A percentile compares a stretch with the other conserved stretches of the same genome.
Conservation (phyloP, 2,797 vertebrate genomes). For the Myotis planiceps region DNA sequence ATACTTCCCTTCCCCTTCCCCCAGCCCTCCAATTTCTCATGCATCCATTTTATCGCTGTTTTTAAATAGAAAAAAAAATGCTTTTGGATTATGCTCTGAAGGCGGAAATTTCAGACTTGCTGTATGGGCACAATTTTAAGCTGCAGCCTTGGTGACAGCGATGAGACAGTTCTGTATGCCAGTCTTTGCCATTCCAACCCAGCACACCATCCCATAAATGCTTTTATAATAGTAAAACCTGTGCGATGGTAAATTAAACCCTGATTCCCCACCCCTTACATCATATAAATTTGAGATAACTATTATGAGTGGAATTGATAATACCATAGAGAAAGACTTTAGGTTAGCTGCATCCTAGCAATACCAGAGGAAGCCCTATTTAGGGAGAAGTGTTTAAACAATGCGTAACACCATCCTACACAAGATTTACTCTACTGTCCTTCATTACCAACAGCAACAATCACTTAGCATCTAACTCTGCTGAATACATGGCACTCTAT, state of each 20-base stretch:
- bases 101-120: conserved; percentile 61
- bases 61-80: neutral
- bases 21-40: neutral
- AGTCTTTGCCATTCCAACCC: conserved; percentile 14
- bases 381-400: conserved; percentile 47
- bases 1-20: neutral
- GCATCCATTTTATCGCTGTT: neutral
- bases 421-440: conserved; percentile 46
- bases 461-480: conserved; percentile 25
- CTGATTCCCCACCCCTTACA: neutral
- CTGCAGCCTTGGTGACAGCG: conserved; percentile 30
- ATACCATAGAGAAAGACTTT: conserved; percentile 40
- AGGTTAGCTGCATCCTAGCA: conserved; percentile 23
- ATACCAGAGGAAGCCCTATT: conserved; percentile 24
- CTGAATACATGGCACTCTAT: neutral
- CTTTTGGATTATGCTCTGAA: conserved; percentile 50
- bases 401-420: neutral
- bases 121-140: conserved; percentile 66
- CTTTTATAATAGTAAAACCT: conserved; percentile 46
- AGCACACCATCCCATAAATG: conserved; percentile 14
- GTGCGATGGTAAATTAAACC: conserved; percentile 66
- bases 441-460: conserved; percentile 31
- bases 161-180: conserved; percentile 40
- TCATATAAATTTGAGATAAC: conserved; percentile 65
- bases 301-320: conserved; percentile 53